Base-by-base conservation (phyloP, 1,140 invertebrate species). In the Aphis craccivora region DNA sequence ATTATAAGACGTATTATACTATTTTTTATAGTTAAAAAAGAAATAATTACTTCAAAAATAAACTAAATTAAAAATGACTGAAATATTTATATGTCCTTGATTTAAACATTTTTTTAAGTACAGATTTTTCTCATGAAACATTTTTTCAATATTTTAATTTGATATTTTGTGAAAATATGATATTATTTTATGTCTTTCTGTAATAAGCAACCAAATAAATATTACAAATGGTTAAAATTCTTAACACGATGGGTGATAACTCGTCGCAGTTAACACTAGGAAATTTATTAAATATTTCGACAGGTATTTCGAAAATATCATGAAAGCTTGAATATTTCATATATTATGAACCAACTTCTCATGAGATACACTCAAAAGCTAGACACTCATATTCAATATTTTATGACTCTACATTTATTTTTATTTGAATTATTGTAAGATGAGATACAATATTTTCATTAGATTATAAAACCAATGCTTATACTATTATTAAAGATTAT, bases 211-310 rank as follows among this genome's bases (percentile, higher is more conserved):
- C 30, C 30, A 35, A 37, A 37, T 14, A 25, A 86, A 86, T 86
- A 30, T 5, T 86, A 43, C 40, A 43, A 40, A 86, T 0, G 8
- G 40, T 43, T 43, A 86, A 43, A 25, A 86, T 86, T 43, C 83
- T 30, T 43, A 43, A 86, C 40, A 1, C 23, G 2, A 43, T 43
- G 1, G 23, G 23, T 40, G 37, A 86, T 86, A 86, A 20, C 14
- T 76, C 14, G 30, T n/a, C 14, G n/a, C 18, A 45, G 40, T 20
- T 2, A 11, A 86, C 84, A 45, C 30, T 25, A 45, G 3, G 14
- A 25, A 45, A 45, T 86, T n/a, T 25, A 43, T n/a, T 86, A 43
- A 86, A 86, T 86, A 45, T 86, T 86, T 86, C 25, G 84, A 86
- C 14, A 45, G 40, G 43, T 45, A 86, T 86, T 86, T 45, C 4